Evolutionary conservation across 2,888 invertebrate species (phyloP).

Genomic region (Drosophila nr. fundita): DNA sequence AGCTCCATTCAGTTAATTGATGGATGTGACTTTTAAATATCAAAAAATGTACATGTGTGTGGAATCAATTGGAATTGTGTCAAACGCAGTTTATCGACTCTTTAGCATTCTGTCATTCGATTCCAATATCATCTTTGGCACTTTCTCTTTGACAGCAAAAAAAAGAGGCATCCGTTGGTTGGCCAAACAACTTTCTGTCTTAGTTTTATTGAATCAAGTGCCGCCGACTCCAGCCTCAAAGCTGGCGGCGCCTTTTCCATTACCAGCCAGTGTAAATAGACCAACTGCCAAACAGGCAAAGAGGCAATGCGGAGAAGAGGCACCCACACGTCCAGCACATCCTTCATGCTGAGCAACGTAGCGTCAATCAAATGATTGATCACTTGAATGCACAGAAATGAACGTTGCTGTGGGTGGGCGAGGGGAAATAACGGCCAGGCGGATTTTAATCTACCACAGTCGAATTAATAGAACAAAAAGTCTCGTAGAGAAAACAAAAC

Average conservation of each 20-base stretch:
- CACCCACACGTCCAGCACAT: constrained; percentile 38
- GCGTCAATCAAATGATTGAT: constrained; percentile 78
- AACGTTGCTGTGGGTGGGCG: constrained; percentile 1
- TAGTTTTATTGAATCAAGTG: constrained; percentile 60
- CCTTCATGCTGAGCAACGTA: constrained; percentile 57
- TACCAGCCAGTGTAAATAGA: constrained; percentile 21
- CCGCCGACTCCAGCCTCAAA: constrained; percentile 1
- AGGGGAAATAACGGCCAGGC: constrained; percentile 7
- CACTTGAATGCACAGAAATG: constrained; percentile 60
- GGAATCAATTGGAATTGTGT: not conserved
- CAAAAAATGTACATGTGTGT: not conserved
- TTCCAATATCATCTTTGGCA: constrained; percentile 1
- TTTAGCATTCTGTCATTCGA: not conserved
- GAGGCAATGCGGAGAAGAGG: constrained; percentile 16
- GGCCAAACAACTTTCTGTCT: constrained; percentile 57
- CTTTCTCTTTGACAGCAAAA: constrained; percentile 17
- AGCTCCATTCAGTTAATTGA: not conserved
- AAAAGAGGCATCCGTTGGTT: constrained; percentile 29
- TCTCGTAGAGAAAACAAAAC: constrained; percentile 18
- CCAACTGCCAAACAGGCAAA: constrained; percentile 27
- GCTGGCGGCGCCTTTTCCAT: constrained; percentile 26
- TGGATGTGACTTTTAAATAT: not conserved
- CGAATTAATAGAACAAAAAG: constrained; percentile 69
- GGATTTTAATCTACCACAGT: constrained; percentile 68
- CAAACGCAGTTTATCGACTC: not conserved